Evolutionary conservation across 2,888 invertebrate species (phyloP), one percentile per base, ranked within the genome.

Genomic region (Drosophila paracracens): DNA sequence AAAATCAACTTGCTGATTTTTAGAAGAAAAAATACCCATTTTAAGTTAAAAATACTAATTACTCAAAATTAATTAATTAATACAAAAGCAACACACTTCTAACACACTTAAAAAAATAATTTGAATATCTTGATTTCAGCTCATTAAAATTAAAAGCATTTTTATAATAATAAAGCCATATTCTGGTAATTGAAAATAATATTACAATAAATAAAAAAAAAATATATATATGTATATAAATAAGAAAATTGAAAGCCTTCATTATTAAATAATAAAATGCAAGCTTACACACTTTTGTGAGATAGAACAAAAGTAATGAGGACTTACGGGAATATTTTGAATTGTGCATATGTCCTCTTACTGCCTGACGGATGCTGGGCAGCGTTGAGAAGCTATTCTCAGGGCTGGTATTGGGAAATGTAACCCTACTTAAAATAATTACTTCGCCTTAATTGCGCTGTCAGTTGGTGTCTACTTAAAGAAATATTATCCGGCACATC

Each of bases 401-500:
- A 35, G 58, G 66, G 57, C 63, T 65, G 68, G 70, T 78, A 80
- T 76, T 89, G 87, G 81, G 69, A 85, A 88, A 90, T 90, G 90
- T 75, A 83, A 83, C 89, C 89, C 87, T 90, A 87, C 87, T 87
- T 87, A 87, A 88, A 87, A 88, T 90, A 87, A 87, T 87, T 90
- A 86, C 90, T 87, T 74, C 67, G 87, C 90, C 89, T 87, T 90
- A 90, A 90, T 90, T 90, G 87, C 87, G 86, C 89, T 83, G 90
- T 90, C 87, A 87, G 83, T 89, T 83, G 90, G 90, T 88, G 87
- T 86, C 87, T 90, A 88, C 90, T 87, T 87, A 88, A 75, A 73
- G 83, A 88, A 90, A 88, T 90, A 87, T 87, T 86, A 90, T 86
- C 90, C 86, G 74, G 76, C 75, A 79, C 64, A 68, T 57, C 65